Percentiles rank a stretch among this genome's conserved stretches.
These are phyloP conservation scores for Exocentrus adspersus DNA, from an alignment of 2,888 invertebrate genomes.

Conservation along the genomic window DNA sequence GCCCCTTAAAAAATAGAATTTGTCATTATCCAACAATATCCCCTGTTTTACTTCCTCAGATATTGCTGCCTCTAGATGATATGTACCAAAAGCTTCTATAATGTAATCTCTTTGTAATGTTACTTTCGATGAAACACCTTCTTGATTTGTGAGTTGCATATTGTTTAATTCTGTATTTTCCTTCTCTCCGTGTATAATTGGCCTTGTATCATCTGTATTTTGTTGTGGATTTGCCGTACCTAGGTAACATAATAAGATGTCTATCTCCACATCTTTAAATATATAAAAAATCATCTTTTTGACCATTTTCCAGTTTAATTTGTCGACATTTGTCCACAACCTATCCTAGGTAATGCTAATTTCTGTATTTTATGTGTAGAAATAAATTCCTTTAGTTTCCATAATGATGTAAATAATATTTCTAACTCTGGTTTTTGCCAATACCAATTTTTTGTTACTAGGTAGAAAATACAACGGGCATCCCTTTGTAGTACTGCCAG, in stretches of 20 bases:
- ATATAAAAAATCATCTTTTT: background rate
- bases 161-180: too few species aligned
- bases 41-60: too few species aligned
- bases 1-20: background rate
- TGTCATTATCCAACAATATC: background rate
- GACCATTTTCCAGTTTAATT: background rate
- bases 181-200: too few species aligned
- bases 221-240: too few species aligned
- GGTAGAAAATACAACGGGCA: background rate
- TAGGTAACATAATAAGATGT: background rate
- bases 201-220: too few species aligned
- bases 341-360: background rate
- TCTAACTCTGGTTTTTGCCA: background rate
- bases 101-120: too few species aligned
- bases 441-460: background rate
- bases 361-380: background rate
- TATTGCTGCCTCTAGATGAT: too few species aligned
- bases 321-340: background rate
- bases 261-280: background rate
- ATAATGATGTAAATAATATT: background rate
- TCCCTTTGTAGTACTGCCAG: background rate
- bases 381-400: background rate
- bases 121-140: too few species aligned
- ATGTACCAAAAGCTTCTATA: too few species aligned
- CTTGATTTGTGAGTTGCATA: too few species aligned